phyloP scores from a whole-genome alignment of 2,888 invertebrate genomes.

The Saturnia japonica region DNA sequence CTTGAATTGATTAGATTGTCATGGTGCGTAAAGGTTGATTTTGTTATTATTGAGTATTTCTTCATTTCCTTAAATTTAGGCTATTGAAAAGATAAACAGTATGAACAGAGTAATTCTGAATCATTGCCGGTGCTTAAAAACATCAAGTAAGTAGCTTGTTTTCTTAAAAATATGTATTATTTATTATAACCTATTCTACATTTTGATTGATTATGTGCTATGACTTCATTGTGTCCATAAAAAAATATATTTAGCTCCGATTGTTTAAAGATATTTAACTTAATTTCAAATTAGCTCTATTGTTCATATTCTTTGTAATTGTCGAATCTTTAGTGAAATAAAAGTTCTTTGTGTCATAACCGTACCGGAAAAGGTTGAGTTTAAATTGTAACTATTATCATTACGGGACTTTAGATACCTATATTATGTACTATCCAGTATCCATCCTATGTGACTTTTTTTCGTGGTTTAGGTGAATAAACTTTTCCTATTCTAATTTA shows the following conservation, averaged over 20 bases:
- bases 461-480: too few relatives aligned
- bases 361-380: too few relatives aligned
- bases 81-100: conserved; percentile 44
- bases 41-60: conserved; percentile 72
- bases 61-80: conserved; percentile 46
- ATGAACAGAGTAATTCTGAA: conserved; percentile 72
- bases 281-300: background rate
- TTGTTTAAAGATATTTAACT: background rate
- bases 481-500: too few relatives aligned
- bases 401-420: too few relatives aligned
- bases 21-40: conserved; percentile 75
- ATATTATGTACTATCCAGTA: too few relatives aligned
- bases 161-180: conserved; percentile 27
- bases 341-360: conserved; percentile 12
- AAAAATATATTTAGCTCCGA: conserved; percentile 22
- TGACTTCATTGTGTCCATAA: conserved; percentile 43
- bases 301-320: background rate
- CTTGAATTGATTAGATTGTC: conserved; percentile 36
- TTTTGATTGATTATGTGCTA: conserved; percentile 60
- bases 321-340: background rate
- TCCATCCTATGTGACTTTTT: too few relatives aligned
- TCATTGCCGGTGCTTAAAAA: conserved; percentile 66
- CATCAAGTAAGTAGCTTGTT: conserved; percentile 62
- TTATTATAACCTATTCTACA: conserved; percentile 52
- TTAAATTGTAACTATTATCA: too few relatives aligned